A percentile compares a stretch with the other conserved stretches of the same genome.
These are phyloP conservation scores for Phalacrocorax brasilianus DNA, from an alignment of 2,113 vertebrate species.

Conservation along the genomic window DNA sequence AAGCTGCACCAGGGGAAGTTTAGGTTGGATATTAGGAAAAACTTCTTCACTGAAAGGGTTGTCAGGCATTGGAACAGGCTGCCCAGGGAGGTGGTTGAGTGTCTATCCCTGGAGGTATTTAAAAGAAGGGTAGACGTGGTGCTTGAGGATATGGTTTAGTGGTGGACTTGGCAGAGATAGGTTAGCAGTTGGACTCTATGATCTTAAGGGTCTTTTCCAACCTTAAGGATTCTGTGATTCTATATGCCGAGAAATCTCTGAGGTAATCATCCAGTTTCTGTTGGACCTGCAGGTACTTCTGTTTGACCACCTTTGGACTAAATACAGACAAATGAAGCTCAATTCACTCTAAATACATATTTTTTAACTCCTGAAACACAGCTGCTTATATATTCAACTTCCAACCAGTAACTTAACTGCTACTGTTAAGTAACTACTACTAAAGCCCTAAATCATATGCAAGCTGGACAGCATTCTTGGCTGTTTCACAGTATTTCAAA, in stretches of 20 bases:
- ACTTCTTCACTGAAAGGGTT: no score
- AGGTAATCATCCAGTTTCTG: neutral
- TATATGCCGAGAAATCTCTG: neutral
- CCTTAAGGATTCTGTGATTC: no score
- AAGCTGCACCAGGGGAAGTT: no score
- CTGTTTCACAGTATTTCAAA: neutral
- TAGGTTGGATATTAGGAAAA: no score
- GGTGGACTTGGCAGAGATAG: no score
- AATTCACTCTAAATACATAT: neutral
- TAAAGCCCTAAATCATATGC: neutral
- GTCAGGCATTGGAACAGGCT: no score
- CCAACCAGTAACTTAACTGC: neutral
- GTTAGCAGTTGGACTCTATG: no score
- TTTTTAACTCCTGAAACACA: neutral
- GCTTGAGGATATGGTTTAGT: no score
- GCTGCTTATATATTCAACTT: neutral
- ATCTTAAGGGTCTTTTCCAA: no score
- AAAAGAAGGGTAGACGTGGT: no score
- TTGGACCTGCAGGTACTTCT: neutral
- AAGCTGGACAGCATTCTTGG: neutral
- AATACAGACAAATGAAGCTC: neutral
- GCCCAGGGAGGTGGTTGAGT: no score
- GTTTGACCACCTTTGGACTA: neutral
- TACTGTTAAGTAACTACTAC: neutral
- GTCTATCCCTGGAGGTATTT: no score